phyloP scores from a whole-genome alignment of 2,113 vertebrate species.

The Xyrauchen texanus region DNA sequence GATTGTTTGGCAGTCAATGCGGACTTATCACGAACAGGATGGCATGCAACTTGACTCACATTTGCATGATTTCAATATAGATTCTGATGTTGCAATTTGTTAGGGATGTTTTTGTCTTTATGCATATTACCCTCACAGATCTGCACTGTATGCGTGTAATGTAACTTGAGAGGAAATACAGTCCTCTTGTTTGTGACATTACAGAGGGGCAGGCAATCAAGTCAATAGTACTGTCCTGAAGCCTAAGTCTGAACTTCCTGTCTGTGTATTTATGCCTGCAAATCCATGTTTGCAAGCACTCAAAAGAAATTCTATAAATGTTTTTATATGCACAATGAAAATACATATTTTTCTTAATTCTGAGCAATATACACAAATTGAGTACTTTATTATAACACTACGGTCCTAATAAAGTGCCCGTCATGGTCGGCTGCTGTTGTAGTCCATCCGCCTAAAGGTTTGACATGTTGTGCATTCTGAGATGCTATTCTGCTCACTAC shows the following conservation, averaged over 20 bases:
- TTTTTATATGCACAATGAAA: not conserved
- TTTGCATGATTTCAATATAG: not conserved
- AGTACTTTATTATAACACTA: no score
- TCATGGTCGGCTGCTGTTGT: no score
- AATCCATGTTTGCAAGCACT: not conserved
- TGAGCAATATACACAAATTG: no score
- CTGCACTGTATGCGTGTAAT: not conserved
- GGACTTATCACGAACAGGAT: not conserved
- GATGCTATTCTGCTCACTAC: no score
- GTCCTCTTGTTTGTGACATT: conserved; percentile 2
- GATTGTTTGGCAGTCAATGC: conserved; percentile 2
- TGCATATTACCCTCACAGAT: not conserved
- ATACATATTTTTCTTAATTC: no score
- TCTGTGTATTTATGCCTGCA: not conserved
- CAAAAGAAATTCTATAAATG: no score
- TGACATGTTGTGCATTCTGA: no score
- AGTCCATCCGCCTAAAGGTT: no score
- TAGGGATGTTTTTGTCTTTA: not conserved
- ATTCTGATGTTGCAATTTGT: not conserved
- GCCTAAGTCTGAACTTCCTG: not conserved
- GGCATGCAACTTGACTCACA: not conserved
- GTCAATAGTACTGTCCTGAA: not conserved
- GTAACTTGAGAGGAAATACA: not conserved
- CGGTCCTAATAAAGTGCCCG: no score
- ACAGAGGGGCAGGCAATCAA: not conserved